Evolutionary conservation across 2,797 vertebrate species (phyloP).

Genomic region (Notoglanidium macrostoma): DNA sequence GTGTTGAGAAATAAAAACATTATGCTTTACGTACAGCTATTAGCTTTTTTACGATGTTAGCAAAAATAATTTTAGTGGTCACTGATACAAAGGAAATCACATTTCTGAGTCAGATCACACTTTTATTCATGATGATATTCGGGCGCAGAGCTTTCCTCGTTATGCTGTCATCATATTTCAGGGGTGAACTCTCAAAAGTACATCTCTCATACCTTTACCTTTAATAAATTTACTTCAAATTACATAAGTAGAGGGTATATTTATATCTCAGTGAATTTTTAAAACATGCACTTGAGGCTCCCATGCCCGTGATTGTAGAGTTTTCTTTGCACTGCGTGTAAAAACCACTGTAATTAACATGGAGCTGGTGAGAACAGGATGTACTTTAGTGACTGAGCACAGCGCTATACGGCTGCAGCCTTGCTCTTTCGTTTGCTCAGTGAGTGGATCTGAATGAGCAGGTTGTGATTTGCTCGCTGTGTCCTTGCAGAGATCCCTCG

Average conservation of each 20-base stretch:
- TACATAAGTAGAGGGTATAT: neutral
- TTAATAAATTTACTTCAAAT: neutral
- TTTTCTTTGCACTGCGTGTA: neutral
- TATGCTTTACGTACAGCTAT: neutral
- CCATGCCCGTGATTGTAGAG: neutral
- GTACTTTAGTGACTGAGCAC: neutral
- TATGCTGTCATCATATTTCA: neutral
- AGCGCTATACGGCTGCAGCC: neutral
- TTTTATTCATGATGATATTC: neutral
- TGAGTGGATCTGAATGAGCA: slow-evolving; percentile 9
- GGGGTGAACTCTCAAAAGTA: no score
- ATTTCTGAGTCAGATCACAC: neutral
- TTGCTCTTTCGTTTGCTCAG: neutral
- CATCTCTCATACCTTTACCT: neutral
- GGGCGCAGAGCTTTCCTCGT: neutral
- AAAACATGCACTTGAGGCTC: neutral
- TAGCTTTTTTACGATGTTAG: neutral
- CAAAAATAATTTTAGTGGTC: neutral
- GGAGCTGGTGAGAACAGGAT: slow-evolving; percentile 10
- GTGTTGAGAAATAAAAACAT: neutral
- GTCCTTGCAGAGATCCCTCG: slow-evolving; percentile 40
- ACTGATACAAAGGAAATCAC: neutral
- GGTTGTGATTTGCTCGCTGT: slow-evolving; percentile 17
- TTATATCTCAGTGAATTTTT: neutral
- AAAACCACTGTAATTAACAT: neutral